Conservation (phyloP, 2,113 vertebrate genomes). For the Syngnathus scovelli region DNA sequence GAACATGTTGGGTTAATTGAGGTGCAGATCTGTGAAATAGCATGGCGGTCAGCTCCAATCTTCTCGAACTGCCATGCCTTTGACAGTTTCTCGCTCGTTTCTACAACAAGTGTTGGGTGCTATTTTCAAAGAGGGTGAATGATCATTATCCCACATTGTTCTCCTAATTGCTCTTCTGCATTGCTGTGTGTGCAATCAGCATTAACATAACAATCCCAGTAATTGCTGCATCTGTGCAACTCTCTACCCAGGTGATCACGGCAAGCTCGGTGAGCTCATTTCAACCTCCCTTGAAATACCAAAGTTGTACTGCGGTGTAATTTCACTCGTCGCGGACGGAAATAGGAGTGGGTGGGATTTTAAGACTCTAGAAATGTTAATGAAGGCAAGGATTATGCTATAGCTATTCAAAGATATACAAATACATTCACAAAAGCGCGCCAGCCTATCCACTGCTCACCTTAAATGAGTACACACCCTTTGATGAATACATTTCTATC, state of each 20-base stretch:
- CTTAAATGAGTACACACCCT: background rate
- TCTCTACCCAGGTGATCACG: slow-evolving; percentile 22
- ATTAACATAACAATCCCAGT: slow-evolving; percentile 46
- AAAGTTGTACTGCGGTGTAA: background rate
- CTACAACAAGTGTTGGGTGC: slow-evolving; percentile 11
- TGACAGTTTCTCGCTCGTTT: background rate
- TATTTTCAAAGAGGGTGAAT: slow-evolving; percentile 31
- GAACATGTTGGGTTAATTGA: background rate
- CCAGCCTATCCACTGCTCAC: background rate
- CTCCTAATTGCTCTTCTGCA: slow-evolving; percentile 46
- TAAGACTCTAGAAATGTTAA: slow-evolving; percentile 46
- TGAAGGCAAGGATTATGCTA: slow-evolving; percentile 36
- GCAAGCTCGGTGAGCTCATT: slow-evolving; percentile 9
- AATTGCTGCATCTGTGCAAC: slow-evolving; percentile 37
- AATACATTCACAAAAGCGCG: background rate
- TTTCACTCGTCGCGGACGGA: background rate
- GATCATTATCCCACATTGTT: slow-evolving; percentile 39
- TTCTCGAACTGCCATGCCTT: background rate
- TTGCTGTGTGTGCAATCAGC: slow-evolving; percentile 48
- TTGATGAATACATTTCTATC: background rate
- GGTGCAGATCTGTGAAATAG: background rate
- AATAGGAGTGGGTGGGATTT: slow-evolving; percentile 32
- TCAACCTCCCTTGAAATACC: background rate
- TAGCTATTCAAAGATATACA: slow-evolving; percentile 5
- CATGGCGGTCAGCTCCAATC: background rate